Percentiles rank a stretch among this genome's conserved stretches.
Evolutionary conservation across 2,888 invertebrate species (phyloP).

Genomic region (Leptinotarsa tumamoca): DNA sequence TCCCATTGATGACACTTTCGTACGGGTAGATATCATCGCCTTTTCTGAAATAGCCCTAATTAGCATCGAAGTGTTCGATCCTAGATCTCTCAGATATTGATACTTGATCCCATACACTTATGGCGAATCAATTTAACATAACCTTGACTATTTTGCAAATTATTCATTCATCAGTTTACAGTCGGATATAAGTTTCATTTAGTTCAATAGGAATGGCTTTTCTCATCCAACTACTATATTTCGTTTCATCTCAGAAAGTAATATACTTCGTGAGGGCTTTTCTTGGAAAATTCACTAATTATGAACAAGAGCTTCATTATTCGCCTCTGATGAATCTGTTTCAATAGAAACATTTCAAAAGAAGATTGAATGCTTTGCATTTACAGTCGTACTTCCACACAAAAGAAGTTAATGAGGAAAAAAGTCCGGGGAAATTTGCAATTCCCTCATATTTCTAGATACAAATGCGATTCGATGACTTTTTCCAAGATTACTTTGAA

Average conservation of each 20-base stretch:
- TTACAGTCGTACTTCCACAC: constrained; percentile 33
- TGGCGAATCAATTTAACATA: too few species aligned
- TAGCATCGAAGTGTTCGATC: too few species aligned
- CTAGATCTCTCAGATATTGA: too few species aligned
- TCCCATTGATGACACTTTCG: too few species aligned
- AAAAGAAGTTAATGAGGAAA: constrained; percentile 40
- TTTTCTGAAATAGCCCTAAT: too few species aligned
- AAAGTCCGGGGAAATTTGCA: constrained; percentile 20
- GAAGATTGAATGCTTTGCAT: constrained; percentile 37
- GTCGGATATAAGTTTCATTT: not conserved
- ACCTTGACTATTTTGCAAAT: not conserved
- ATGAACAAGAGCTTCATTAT: constrained; percentile 36
- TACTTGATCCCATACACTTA: too few species aligned
- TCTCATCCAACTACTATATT: not conserved
- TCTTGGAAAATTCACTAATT: constrained; percentile 38
- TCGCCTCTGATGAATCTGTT: constrained; percentile 33
- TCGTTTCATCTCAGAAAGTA: constrained; percentile 5
- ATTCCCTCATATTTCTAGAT: constrained; percentile 14
- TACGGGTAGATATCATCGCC: too few species aligned
- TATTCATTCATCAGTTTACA: not conserved
- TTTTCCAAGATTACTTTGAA: not conserved
- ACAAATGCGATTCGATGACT: constrained; percentile 15
- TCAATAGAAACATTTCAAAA: constrained; percentile 34
- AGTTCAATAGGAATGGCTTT: not conserved
- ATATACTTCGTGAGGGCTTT: constrained; percentile 17